Conservation (phyloP, 2,888 invertebrate species). For the Halictus quadricinctus region DNA sequence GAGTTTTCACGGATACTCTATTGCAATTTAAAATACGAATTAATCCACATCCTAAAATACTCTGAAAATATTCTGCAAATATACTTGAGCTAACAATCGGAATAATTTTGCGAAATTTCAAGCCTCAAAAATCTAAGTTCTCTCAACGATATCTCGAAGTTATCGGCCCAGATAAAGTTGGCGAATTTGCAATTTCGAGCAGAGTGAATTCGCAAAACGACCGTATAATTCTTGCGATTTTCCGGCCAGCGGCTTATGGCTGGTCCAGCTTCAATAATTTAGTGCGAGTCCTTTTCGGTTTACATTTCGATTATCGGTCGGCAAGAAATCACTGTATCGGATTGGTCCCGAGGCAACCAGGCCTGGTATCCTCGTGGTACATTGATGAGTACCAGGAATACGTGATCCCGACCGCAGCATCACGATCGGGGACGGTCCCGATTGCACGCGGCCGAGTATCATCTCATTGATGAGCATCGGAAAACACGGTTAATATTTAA, state of each 20-base stretch:
- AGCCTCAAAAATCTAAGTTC: too few relatives aligned
- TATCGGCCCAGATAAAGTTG: too few relatives aligned
- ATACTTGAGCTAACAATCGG: too few relatives aligned
- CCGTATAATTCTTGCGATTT: not conserved
- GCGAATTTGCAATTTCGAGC: too few relatives aligned
- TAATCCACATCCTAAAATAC: too few relatives aligned
- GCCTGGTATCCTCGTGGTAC: not conserved
- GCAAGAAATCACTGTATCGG: not conserved
- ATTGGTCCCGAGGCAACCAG: not conserved
- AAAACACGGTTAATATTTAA: constrained; percentile 30
- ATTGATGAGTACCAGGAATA: not conserved
- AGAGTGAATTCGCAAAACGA: too few relatives aligned
- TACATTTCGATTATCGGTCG: not conserved
- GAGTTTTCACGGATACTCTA: too few relatives aligned
- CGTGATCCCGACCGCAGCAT: constrained; percentile 6
- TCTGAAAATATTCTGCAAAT: too few relatives aligned
- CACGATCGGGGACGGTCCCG: not conserved
- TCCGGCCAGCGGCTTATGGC: not conserved
- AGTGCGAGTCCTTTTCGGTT: not conserved
- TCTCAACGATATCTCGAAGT: too few relatives aligned
- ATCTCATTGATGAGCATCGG: constrained; percentile 7
- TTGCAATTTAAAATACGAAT: too few relatives aligned
- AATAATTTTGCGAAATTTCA: too few relatives aligned
- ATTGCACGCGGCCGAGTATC: not conserved
- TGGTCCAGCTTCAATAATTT: not conserved